phyloP scores from a whole-genome alignment of 2,888 invertebrate genomes.

The Morpho deidamia region DNA sequence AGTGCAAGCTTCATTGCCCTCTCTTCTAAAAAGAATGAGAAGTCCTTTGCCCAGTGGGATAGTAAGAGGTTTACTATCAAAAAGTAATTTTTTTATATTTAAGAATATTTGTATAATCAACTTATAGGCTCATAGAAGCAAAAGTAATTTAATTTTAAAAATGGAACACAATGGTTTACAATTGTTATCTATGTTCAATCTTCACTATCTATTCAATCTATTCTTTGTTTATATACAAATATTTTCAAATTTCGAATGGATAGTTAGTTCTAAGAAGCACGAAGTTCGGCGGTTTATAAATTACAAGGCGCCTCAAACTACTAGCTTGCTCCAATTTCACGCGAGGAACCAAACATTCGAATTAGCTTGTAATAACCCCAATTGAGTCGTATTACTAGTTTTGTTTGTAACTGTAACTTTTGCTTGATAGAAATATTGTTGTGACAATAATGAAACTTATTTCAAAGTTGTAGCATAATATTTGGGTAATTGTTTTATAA shows the following conservation, averaged over 20 bases:
- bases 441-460: constrained; percentile 4
- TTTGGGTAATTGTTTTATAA: not conserved
- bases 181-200: constrained; percentile 6
- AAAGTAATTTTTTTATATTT: no score
- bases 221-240: constrained; percentile 39
- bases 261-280: constrained; percentile 50
- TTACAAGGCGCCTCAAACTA: constrained; percentile 58
- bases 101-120: no score
- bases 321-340: constrained; percentile 61
- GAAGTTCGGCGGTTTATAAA: constrained; percentile 48
- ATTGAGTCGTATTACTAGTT: constrained; percentile 26
- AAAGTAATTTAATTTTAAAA: no score
- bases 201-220: constrained; percentile 5
- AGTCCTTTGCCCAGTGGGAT: no score
- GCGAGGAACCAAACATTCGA: constrained; percentile 60
- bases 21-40: no score
- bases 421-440: constrained; percentile 5
- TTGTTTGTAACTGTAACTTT: constrained; percentile 10
- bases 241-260: constrained; percentile 32
- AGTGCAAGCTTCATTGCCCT: no score
- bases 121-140: no score
- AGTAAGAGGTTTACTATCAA: no score
- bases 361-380: constrained; percentile 61
- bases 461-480: not conserved
- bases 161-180: no score